Evolutionary conservation across 2,888 invertebrate species (phyloP).

Genomic region (Pollenia angustigena): DNA sequence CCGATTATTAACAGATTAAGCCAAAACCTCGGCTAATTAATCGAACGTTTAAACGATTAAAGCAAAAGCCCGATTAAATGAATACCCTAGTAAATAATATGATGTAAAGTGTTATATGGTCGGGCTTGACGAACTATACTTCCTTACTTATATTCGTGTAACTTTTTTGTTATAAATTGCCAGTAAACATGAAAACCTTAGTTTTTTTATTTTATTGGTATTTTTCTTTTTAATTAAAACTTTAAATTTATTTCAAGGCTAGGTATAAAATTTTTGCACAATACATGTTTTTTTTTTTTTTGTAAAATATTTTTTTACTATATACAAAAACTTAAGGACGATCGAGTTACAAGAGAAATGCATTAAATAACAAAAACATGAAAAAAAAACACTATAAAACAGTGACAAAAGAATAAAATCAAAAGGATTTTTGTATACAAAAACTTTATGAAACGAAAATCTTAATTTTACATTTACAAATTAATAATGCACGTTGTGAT

Average conservation of each 20-base stretch:
- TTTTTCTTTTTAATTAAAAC: slow-evolving; percentile 51
- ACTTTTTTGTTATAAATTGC: slow-evolving; percentile 46
- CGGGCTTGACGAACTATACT: no score
- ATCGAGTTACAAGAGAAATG: slow-evolving; percentile 2
- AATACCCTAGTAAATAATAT: no score
- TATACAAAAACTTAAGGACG: slow-evolving; percentile 7
- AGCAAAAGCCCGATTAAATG: no score
- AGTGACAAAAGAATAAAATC: slow-evolving; percentile 3
- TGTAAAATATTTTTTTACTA: neutral
- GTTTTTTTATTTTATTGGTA: neutral
- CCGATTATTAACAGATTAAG: no score
- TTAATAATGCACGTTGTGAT: slow-evolving; percentile 21
- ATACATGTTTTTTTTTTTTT: slow-evolving; percentile 7
- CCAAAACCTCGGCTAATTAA: no score
- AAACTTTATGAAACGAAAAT: slow-evolving; percentile 4
- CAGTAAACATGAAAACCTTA: slow-evolving; percentile 42
- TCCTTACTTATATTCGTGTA: neutral
- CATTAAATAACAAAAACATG: slow-evolving; percentile 12
- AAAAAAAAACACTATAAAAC: neutral
- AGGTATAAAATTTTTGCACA: neutral
- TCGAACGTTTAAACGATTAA: no score
- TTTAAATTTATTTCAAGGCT: slow-evolving; percentile 48
- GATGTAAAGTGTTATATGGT: no score
- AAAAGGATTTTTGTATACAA: slow-evolving; percentile 19
- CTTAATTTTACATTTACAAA: slow-evolving; percentile 32